Evolutionary conservation across 2,113 vertebrate species (phyloP).

Genomic region (Sylvilagus bachmani): DNA sequence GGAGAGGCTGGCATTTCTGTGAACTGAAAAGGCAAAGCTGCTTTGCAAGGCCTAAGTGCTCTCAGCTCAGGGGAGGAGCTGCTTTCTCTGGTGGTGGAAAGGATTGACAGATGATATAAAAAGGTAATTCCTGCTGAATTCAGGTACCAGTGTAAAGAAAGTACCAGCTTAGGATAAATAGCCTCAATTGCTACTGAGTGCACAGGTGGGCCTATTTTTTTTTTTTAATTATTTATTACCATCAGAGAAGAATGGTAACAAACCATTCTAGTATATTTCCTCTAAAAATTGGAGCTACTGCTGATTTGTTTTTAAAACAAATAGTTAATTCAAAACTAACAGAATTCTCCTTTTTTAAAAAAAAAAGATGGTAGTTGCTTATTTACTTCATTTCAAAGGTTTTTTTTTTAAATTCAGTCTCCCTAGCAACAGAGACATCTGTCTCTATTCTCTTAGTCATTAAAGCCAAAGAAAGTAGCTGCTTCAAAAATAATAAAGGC

Average conservation of each 20-base stretch:
- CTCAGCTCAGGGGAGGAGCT: background rate
- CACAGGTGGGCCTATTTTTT: slow-evolving; percentile 73
- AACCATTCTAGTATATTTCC: slow-evolving; percentile 68
- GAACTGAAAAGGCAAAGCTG: background rate
- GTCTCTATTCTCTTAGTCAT: slow-evolving; percentile 90
- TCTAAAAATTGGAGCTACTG: slow-evolving; percentile 63
- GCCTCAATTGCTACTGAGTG: slow-evolving; percentile 72
- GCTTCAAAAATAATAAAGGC: slow-evolving; percentile 89
- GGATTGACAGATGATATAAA: slow-evolving; percentile 57
- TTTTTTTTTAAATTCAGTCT: slow-evolving; percentile 81
- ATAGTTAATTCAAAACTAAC: slow-evolving; percentile 84
- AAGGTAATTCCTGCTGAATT: slow-evolving; percentile 75
- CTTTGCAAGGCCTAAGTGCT: background rate
- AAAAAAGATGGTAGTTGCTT: slow-evolving; percentile 85
- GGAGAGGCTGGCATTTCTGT: background rate
- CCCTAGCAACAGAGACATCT: slow-evolving; percentile 91
- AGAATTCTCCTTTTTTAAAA: slow-evolving; percentile 70
- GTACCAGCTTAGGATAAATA: slow-evolving; percentile 67
- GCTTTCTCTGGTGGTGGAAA: background rate
- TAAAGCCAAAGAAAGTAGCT: slow-evolving; percentile 88
- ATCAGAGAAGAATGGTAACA: slow-evolving; percentile 64
- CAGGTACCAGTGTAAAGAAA: slow-evolving; percentile 73
- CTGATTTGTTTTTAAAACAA: slow-evolving; percentile 84
- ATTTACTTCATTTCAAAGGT: slow-evolving; percentile 85
- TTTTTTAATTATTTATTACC: slow-evolving; percentile 73